Evolutionary conservation across 1,140 invertebrate species (phyloP).

Genomic region (Steinernema feltiae): DNA sequence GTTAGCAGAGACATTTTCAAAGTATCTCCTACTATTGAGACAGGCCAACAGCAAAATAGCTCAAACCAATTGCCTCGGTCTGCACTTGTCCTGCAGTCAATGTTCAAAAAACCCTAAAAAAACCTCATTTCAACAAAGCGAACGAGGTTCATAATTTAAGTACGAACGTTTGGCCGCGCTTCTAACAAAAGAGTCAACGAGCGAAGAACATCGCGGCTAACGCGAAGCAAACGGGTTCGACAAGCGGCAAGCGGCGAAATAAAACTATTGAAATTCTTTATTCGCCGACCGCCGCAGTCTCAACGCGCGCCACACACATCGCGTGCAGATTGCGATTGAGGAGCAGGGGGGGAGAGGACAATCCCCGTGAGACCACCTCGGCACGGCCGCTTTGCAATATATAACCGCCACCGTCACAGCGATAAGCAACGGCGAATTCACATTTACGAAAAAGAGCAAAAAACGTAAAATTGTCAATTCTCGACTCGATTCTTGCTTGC

Average conservation of each 20-base stretch:
- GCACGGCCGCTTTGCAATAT: not conserved
- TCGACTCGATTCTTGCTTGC: no score
- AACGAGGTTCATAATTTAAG: not conserved
- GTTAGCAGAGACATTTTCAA: no score
- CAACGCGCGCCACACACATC: not conserved
- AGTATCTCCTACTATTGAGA: no score
- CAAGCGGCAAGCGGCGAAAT: not conserved
- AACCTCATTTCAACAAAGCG: no score
- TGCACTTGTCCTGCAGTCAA: no score
- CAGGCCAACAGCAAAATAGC: no score
- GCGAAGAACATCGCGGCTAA: not conserved
- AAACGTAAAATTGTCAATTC: not conserved
- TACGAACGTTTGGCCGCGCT: no score
- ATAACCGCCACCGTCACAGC: not conserved
- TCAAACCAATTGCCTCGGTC: no score
- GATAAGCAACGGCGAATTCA: not conserved
- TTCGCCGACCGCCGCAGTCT: not conserved
- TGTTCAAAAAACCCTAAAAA: no score
- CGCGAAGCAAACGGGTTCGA: not conserved
- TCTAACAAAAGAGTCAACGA: no score
- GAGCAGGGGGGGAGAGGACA: not conserved
- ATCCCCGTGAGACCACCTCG: not conserved
- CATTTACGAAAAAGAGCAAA: not conserved
- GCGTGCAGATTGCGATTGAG: not conserved
- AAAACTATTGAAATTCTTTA: slow-evolving; percentile 1